Conservation (phyloP, 1,140 invertebrate species). For the Theocolax elegans region DNA sequence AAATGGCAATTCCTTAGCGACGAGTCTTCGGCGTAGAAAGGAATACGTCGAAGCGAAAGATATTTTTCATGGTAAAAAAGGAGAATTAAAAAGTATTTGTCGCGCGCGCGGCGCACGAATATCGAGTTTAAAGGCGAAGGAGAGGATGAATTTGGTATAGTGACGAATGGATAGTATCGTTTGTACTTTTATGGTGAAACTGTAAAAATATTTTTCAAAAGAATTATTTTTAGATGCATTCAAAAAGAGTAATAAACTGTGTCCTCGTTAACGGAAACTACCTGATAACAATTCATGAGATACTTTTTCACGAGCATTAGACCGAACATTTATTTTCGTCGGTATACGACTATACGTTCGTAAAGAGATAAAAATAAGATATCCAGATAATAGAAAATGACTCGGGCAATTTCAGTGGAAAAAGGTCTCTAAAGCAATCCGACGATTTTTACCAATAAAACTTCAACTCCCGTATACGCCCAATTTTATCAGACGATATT, state of each 20-base stretch:
- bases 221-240: not conserved
- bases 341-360: not conserved
- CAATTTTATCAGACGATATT: slow-evolving; percentile 8
- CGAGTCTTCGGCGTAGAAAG: no score
- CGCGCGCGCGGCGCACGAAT: no score
- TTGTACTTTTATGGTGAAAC: not conserved
- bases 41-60: no score
- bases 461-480: not conserved
- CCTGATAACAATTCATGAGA: slow-evolving; percentile 9
- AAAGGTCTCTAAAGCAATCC: not conserved
- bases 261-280: slow-evolving; percentile 4
- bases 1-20: no score
- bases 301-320: slow-evolving; percentile 13
- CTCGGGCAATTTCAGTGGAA: not conserved
- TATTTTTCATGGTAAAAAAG: no score
- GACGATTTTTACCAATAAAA: slow-evolving; percentile 2
- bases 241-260: not conserved
- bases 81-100: no score
- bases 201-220: slow-evolving; percentile 16
- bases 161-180: no score
- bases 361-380: slow-evolving; percentile 15
- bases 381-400: slow-evolving; percentile 6
- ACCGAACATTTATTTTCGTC: not conserved
- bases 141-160: no score
- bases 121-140: no score